phyloP scores from a whole-genome alignment of 2,113 vertebrate species.

The Polyodon spathula region DNA sequence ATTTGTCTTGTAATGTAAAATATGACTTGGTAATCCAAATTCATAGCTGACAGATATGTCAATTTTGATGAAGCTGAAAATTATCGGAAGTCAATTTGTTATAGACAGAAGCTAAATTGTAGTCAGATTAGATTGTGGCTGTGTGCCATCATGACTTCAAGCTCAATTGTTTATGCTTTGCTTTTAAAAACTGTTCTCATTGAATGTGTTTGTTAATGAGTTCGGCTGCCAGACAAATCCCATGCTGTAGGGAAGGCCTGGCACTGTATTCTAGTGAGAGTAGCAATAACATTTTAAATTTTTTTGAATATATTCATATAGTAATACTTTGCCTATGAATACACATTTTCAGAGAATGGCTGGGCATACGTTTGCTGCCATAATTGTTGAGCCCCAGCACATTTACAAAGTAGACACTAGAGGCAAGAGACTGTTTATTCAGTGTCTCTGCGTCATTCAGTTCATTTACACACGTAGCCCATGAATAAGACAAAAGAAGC shows the following conservation, averaged over 20 bases:
- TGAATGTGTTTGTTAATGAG: constrained; percentile 17
- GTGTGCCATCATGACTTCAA: background rate
- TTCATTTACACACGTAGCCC: too few relatives aligned
- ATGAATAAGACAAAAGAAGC: too few relatives aligned
- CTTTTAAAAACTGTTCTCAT: constrained; percentile 18
- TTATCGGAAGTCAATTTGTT: background rate
- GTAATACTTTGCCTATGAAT: background rate
- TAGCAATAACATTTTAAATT: constrained; percentile 3
- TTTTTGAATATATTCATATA: too few relatives aligned
- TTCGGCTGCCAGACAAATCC: constrained; percentile 19
- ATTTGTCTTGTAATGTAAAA: background rate
- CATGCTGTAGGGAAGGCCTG: constrained; percentile 9
- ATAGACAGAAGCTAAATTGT: constrained; percentile 7
- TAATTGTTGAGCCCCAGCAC: too few relatives aligned
- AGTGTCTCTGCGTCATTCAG: too few relatives aligned
- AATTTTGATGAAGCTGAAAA: background rate
- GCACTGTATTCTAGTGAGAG: background rate
- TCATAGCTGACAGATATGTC: background rate
- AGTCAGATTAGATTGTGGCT: background rate
- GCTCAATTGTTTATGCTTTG: background rate
- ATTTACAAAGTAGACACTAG: too few relatives aligned
- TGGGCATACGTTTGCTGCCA: background rate
- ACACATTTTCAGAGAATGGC: constrained; percentile 1
- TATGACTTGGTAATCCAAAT: too few relatives aligned
- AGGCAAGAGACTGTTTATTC: too few relatives aligned